Percentiles rank a stretch among this genome's conserved stretches.
Evolutionary conservation across 1,140 invertebrate genomes (phyloP).

Genomic region (Stenopsyche tienmushanensis): DNA sequence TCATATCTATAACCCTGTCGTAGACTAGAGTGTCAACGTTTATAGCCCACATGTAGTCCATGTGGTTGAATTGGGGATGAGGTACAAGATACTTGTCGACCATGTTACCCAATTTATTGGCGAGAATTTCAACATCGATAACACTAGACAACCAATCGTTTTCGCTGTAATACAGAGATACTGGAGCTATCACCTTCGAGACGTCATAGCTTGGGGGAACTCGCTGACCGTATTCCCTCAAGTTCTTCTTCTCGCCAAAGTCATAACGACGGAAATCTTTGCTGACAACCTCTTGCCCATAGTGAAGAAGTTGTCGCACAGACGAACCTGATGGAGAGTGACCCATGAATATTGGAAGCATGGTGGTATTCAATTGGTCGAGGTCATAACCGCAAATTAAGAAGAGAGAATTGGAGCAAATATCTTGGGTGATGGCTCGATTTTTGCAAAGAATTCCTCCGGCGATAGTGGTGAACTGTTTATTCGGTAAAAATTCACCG

Average conservation of each 20-base stretch:
- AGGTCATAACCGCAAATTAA: constrained; percentile 58
- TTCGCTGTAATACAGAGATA: constrained; percentile 64
- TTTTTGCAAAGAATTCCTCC: constrained; percentile 54
- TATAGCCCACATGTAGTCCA: constrained; percentile 61
- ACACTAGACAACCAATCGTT: constrained; percentile 63
- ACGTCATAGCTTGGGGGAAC: constrained; percentile 64
- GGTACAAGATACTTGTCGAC: constrained; percentile 50
- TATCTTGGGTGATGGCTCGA: constrained; percentile 47
- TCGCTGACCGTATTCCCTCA: constrained; percentile 49
- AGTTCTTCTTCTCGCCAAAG: constrained; percentile 50
- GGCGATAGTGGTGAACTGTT: constrained; percentile 52
- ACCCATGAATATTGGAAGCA: constrained; percentile 69
- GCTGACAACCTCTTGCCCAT: constrained; percentile 59
- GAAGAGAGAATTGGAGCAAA: constrained; percentile 62
- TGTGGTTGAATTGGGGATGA: constrained; percentile 55
- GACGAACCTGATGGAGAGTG: constrained; percentile 79
- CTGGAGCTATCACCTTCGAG: constrained; percentile 59
- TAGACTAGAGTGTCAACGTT: constrained; percentile 52
- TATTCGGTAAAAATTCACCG: constrained; percentile 59
- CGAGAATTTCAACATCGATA: constrained; percentile 51
- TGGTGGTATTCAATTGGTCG: constrained; percentile 58
- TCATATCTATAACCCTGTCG: constrained; percentile 46
- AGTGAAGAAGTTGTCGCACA: constrained; percentile 73
- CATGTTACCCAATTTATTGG: constrained; percentile 49
- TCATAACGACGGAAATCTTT: constrained; percentile 54